phyloP scores from a whole-genome alignment of 2,888 invertebrate species.

The Ecliptopera silaceata region DNA sequence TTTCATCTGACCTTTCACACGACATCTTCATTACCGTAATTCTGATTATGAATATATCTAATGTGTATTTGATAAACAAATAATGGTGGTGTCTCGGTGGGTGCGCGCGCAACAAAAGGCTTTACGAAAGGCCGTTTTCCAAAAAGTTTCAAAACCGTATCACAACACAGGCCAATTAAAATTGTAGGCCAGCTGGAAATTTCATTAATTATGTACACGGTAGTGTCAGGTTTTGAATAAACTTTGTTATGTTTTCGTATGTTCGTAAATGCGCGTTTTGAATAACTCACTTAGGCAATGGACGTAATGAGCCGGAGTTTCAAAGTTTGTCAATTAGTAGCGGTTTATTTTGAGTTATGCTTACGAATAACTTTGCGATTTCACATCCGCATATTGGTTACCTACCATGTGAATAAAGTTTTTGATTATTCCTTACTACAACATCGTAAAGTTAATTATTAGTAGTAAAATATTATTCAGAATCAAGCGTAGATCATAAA shows the following conservation, averaged over 20 bases:
- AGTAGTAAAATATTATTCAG: neutral
- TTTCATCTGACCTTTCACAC: slow-evolving; percentile 68
- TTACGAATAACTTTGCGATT: neutral
- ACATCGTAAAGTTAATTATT: neutral
- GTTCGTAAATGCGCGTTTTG: slow-evolving; percentile 54
- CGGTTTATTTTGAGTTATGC: slow-evolving; percentile 10
- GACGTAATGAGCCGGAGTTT: slow-evolving; percentile 33
- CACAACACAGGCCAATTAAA: slow-evolving; percentile 79
- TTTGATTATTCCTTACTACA: neutral
- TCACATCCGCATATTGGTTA: neutral
- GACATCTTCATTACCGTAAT: slow-evolving; percentile 75
- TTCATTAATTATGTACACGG: slow-evolving; percentile 76
- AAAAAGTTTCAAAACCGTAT: slow-evolving; percentile 79
- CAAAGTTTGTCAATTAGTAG: slow-evolving; percentile 27
- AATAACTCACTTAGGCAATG: slow-evolving; percentile 42
- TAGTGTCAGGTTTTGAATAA: slow-evolving; percentile 67
- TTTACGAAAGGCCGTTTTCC: slow-evolving; percentile 47
- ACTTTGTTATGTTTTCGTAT: slow-evolving; percentile 69
- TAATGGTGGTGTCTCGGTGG: slow-evolving; percentile 66
- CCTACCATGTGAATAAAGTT: neutral
- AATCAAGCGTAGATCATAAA: too few species aligned
- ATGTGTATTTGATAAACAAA: slow-evolving; percentile 81
- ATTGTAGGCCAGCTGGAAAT: slow-evolving; percentile 80
- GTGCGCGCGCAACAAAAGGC: slow-evolving; percentile 73
- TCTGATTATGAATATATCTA: slow-evolving; percentile 62